Evolutionary conservation across 2,888 invertebrate species (phyloP).

Genomic region (Aproaerema taeniolella): DNA sequence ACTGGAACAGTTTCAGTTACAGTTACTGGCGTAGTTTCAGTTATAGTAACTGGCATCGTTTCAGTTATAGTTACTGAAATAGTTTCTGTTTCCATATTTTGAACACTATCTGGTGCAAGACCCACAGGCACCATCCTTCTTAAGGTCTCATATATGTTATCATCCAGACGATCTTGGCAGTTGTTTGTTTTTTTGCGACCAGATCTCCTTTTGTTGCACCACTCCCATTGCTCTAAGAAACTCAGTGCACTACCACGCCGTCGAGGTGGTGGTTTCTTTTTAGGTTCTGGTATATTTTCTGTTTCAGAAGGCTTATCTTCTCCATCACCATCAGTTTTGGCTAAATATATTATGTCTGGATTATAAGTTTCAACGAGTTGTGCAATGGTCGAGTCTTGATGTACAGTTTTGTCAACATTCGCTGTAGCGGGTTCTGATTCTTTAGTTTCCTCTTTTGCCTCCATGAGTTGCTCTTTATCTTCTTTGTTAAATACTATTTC

Average conservation of each 20-base stretch:
- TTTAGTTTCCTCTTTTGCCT: slow-evolving; percentile 43
- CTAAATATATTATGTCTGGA: too few species aligned
- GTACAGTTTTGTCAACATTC: too few species aligned
- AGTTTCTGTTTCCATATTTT: slow-evolving; percentile 43
- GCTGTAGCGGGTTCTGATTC: slow-evolving; percentile 51
- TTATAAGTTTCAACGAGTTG: too few species aligned
- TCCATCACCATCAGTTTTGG: slow-evolving; percentile 54
- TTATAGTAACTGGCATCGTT: neutral
- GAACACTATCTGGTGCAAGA: slow-evolving; percentile 63
- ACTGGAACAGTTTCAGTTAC: too few species aligned
- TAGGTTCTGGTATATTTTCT: slow-evolving; percentile 44
- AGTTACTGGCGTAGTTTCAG: too few species aligned
- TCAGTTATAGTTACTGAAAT: neutral
- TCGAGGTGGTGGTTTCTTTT: slow-evolving; percentile 73
- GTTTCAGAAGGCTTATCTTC: slow-evolving; percentile 37
- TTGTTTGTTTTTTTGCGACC: slow-evolving; percentile 72
- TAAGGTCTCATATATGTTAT: slow-evolving; percentile 82
- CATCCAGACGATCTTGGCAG: slow-evolving; percentile 76
- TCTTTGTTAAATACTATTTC: slow-evolving; percentile 53
- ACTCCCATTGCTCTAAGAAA: slow-evolving; percentile 86
- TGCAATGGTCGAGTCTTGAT: too few species aligned
- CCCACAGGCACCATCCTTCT: slow-evolving; percentile 80
- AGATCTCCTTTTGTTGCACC: slow-evolving; percentile 80
- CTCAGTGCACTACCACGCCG: slow-evolving; percentile 85
- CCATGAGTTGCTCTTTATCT: slow-evolving; percentile 41